A percentile compares a stretch with the other conserved stretches of the same genome.
These are phyloP conservation scores for Coregonus ussuriensis DNA, from an alignment of 2,797 vertebrate species.

Conservation along the genomic window DNA sequence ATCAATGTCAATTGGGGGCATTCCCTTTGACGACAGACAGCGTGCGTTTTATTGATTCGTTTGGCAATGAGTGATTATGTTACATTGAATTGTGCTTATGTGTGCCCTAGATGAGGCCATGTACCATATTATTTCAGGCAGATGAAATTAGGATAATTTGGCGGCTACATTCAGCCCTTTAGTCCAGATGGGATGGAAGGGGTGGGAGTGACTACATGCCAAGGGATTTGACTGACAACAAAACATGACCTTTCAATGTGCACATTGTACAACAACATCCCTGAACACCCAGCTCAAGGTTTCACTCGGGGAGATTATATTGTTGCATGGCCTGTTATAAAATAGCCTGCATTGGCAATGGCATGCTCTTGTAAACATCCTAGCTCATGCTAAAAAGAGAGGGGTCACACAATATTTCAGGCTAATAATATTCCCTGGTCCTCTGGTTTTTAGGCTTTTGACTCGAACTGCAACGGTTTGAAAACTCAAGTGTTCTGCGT, in stretches of 20 bases:
- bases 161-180: not conserved
- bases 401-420: not conserved
- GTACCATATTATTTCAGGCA: not conserved
- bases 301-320: not conserved
- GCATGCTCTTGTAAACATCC: not conserved
- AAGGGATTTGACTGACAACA: slow-evolving; percentile 10
- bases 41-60: not conserved
- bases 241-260: slow-evolving; percentile 35
- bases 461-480: not conserved
- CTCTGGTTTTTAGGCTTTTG: not conserved
- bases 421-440: not conserved
- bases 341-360: not conserved
- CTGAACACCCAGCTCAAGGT: not conserved
- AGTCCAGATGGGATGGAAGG: slow-evolving; percentile 8
- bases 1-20: not conserved
- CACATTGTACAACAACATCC: slow-evolving; percentile 3
- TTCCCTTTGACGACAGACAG: not conserved
- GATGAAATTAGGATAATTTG: not conserved
- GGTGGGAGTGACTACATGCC: slow-evolving; percentile 35
- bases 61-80: not conserved
- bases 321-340: not conserved
- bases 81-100: not conserved
- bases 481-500: slow-evolving; percentile 31
- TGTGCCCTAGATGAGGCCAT: too few relatives aligned
- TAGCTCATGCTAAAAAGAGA: not conserved